phyloP scores from a whole-genome alignment of 2,797 vertebrate species.

The Mormyrops boulengeri region DNA sequence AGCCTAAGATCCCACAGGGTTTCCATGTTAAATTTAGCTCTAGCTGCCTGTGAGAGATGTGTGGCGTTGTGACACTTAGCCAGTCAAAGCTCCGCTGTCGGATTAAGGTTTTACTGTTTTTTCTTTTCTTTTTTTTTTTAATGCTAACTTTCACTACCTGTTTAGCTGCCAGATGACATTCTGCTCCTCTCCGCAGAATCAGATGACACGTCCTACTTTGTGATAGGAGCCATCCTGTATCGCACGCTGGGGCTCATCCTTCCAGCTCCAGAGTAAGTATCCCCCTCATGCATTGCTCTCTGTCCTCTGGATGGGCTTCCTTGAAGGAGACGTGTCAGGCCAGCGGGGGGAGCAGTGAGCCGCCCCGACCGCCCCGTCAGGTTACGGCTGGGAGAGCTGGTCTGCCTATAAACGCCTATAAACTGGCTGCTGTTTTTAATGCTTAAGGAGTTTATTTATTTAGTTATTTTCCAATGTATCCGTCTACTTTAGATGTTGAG shows the following conservation, averaged over 20 bases:
- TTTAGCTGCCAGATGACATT: not conserved
- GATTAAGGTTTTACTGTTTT: not conserved
- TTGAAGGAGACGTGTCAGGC: not conserved
- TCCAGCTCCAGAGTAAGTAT: conserved; percentile 80
- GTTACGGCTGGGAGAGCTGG: not conserved
- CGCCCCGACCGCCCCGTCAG: not conserved
- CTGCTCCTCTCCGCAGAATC: conserved; percentile 55
- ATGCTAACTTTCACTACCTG: not conserved
- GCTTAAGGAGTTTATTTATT: not conserved
- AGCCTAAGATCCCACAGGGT: not conserved
- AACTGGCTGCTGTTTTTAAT: not conserved
- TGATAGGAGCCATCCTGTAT: conserved; percentile 91
- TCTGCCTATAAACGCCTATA: not conserved
- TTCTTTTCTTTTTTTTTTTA: not conserved
- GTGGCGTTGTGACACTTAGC: not conserved
- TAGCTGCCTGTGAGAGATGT: not conserved
- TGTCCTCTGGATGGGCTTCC: not conserved
- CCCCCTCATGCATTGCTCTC: not conserved
- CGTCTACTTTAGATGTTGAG: not conserved
- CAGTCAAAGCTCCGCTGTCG: not conserved
- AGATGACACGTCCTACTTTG: conserved; percentile 85
- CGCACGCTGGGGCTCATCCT: conserved; percentile 85
- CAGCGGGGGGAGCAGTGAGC: not conserved
- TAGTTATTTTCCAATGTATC: not conserved
- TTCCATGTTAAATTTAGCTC: conserved; percentile 1